phyloP scores from a whole-genome alignment of 2,797 vertebrate genomes.

The Selene dorsalis region DNA sequence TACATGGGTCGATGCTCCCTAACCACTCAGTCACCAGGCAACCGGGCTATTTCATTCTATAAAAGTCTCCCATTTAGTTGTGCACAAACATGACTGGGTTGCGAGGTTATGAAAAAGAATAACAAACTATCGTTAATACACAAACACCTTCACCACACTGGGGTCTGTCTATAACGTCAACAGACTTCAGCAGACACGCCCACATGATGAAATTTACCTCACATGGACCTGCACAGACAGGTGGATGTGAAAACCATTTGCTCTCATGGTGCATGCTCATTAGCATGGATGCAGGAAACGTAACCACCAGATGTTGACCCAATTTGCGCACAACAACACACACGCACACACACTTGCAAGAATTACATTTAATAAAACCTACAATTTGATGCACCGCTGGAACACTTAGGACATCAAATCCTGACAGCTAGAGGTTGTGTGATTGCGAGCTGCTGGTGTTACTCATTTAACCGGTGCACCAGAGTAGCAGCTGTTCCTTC shows the following conservation, averaged over 20 bases:
- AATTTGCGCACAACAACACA: not conserved
- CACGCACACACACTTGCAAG: not conserved
- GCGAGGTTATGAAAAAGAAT: too few relatives aligned
- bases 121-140: too few relatives aligned
- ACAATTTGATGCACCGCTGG: not conserved
- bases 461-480: conserved; percentile 41
- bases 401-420: not conserved
- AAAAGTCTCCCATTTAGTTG: too few relatives aligned
- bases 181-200: too few relatives aligned
- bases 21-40: too few relatives aligned
- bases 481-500: conserved; percentile 42
- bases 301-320: not conserved
- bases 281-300: not conserved
- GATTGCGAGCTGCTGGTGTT: conserved; percentile 36
- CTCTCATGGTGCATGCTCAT: not conserved
- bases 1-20: too few relatives aligned
- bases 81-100: too few relatives aligned
- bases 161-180: too few relatives aligned
- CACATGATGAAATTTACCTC: not conserved
- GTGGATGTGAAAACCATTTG: not conserved
- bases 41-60: too few relatives aligned
- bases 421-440: conserved; percentile 4
- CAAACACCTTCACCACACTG: too few relatives aligned
- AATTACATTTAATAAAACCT: not conserved
- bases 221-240: not conserved